Percentiles rank a stretch among this genome's conserved stretches.
Evolutionary conservation across 2,113 vertebrate genomes (phyloP).

Genomic region (Tragelaphus imberbis): DNA sequence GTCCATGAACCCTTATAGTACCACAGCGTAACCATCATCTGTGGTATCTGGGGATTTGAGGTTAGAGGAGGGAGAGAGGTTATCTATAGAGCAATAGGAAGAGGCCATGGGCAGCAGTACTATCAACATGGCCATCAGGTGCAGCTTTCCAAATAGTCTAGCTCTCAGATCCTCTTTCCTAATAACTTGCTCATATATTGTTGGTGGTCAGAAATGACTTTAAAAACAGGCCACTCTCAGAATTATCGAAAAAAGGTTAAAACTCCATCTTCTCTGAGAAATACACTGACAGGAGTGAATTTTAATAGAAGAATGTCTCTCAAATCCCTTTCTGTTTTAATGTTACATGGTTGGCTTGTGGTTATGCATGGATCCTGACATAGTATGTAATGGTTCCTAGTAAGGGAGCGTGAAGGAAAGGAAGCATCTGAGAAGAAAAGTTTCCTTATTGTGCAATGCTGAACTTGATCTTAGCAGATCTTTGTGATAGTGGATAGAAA

Average conservation of each 20-base stretch:
- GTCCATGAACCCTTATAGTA: neutral
- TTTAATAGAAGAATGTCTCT: neutral
- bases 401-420: neutral
- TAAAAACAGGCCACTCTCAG: neutral
- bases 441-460: neutral
- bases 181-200: neutral
- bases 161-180: neutral
- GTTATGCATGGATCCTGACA: no score
- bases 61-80: neutral
- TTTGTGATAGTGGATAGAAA: neutral
- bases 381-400: neutral
- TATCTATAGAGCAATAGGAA: neutral
- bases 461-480: neutral
- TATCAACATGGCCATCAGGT: neutral
- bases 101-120: neutral
- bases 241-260: neutral
- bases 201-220: neutral
- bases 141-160: neutral
- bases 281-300: neutral
- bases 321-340: neutral
- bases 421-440: neutral
- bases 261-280: neutral
- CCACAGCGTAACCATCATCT: neutral
- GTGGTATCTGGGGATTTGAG: neutral
- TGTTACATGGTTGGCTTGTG: neutral